Conservation (phyloP, 2,113 vertebrate species). For the Corvus hawaiiensis region DNA sequence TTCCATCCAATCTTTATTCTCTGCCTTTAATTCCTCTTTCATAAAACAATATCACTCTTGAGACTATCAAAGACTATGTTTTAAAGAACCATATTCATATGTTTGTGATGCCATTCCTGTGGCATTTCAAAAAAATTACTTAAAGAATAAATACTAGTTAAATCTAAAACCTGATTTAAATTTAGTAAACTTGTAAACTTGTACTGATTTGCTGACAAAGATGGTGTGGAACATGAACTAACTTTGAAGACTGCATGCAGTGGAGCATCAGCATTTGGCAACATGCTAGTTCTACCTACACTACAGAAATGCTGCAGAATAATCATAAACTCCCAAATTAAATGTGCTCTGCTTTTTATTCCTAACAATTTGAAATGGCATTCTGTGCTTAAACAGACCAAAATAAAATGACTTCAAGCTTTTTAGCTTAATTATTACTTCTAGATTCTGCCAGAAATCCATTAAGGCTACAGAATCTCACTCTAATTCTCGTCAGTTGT, state of each 20-base stretch:
- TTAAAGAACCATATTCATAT: neutral
- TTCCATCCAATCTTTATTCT: neutral
- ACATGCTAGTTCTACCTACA: neutral
- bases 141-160: neutral
- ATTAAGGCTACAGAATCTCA: neutral
- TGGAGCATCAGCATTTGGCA: neutral
- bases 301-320: neutral
- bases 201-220: neutral
- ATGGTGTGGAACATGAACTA: neutral
- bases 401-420: neutral
- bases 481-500: neutral
- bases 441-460: neutral
- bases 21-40: neutral
- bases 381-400: neutral
- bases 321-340: neutral
- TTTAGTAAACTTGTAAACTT: neutral
- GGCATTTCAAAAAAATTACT: neutral
- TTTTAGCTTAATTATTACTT: neutral
- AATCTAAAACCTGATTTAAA: neutral
- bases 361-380: neutral
- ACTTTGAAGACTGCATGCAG: neutral
- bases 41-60: neutral
- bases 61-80: neutral
- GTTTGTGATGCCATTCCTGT: neutral
- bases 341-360: neutral